phyloP scores from a whole-genome alignment of 2,113 vertebrate genomes.

The Pseudorhombus dupliciocellatus region DNA sequence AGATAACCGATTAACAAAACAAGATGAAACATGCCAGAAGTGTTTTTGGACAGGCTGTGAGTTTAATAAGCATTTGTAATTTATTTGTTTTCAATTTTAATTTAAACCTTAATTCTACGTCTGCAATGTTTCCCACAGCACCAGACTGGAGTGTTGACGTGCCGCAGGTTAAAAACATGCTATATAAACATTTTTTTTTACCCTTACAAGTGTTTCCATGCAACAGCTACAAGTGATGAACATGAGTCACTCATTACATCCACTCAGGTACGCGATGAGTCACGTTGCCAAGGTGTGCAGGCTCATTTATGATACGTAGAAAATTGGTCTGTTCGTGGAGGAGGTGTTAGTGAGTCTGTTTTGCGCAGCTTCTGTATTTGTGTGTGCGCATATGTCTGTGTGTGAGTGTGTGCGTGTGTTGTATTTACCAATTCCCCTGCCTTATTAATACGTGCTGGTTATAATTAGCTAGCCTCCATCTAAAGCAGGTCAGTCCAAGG shows the following conservation, averaged over 20 bases:
- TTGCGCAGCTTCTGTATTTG: slow-evolving; percentile 12
- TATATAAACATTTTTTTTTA: not conserved
- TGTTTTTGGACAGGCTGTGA: too few relatives aligned
- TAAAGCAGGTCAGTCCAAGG: slow-evolving; percentile 79
- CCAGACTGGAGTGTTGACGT: too few relatives aligned
- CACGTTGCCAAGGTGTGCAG: slow-evolving; percentile 56
- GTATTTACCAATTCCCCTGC: slow-evolving; percentile 75
- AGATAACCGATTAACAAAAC: not conserved
- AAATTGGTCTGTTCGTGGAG: slow-evolving; percentile 44
- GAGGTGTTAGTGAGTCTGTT: slow-evolving; percentile 47
- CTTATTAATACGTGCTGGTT: slow-evolving; percentile 79
- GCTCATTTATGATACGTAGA: slow-evolving; percentile 48
- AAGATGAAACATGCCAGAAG: not conserved
- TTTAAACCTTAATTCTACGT: too few relatives aligned
- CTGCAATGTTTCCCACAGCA: too few relatives aligned
- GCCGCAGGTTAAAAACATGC: not conserved
- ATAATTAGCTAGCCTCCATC: slow-evolving; percentile 80
- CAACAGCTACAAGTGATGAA: slow-evolving; percentile 41
- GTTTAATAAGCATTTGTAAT: too few relatives aligned
- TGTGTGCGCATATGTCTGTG: slow-evolving; percentile 15
- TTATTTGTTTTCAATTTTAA: too few relatives aligned
- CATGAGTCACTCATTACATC: slow-evolving; percentile 52
- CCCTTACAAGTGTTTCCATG: slow-evolving; percentile 43
- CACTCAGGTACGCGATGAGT: slow-evolving; percentile 44
- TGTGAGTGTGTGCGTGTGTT: slow-evolving; percentile 36